phyloP scores from a whole-genome alignment of 2,797 vertebrate genomes.

The Cygnus olor region DNA sequence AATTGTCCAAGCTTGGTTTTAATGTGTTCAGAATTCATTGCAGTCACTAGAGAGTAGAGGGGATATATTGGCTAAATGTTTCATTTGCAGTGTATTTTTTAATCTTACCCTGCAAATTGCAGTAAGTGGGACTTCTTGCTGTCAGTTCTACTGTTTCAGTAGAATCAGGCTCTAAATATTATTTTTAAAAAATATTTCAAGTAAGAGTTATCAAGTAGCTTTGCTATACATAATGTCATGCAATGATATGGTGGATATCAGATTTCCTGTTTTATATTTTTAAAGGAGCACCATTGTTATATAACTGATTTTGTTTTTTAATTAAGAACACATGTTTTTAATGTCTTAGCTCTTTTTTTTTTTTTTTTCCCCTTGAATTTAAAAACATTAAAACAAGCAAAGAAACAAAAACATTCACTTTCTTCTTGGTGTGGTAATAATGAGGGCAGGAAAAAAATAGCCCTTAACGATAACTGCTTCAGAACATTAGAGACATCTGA shows the following conservation, averaged over 20 bases:
- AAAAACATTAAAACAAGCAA: neutral
- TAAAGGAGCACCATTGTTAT: neutral
- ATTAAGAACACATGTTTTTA: neutral
- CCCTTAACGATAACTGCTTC: neutral
- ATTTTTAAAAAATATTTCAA: neutral
- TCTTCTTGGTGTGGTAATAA: neutral
- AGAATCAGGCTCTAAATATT: neutral
- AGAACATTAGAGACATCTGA: neutral
- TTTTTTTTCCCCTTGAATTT: neutral
- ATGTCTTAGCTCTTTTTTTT: neutral
- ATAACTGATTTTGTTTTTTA: neutral
- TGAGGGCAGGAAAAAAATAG: neutral
- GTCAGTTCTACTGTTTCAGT: neutral
- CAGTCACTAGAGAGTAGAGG: neutral
- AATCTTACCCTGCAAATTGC: neutral
- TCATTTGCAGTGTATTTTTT: neutral
- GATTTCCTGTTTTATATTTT: neutral
- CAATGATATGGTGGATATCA: neutral
- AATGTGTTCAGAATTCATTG: neutral
- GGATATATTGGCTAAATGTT: neutral
- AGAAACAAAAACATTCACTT: neutral
- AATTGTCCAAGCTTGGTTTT: neutral
- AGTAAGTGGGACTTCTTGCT: neutral
- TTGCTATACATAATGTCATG: neutral
- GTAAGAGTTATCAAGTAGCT: neutral